Evolutionary conservation across 2,113 vertebrate genomes (phyloP).

Genomic region (Xiphophorus maculatus): DNA sequence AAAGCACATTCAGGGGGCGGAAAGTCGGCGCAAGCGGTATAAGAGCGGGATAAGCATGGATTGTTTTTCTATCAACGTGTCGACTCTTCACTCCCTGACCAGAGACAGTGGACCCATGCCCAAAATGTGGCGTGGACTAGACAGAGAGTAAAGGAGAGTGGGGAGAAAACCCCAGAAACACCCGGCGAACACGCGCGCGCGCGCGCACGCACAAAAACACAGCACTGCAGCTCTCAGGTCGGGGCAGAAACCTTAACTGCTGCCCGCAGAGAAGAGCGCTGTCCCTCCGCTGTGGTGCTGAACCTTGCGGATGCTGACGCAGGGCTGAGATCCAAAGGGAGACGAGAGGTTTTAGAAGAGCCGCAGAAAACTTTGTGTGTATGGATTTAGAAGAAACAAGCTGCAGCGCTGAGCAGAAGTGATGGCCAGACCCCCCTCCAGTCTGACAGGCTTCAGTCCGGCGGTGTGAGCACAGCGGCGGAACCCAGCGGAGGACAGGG

Average conservation of each 20-base stretch:
- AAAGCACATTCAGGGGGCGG: conserved; percentile 54
- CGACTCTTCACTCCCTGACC: neutral
- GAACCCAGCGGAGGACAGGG: conserved; percentile 58
- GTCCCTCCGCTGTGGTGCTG: conserved; percentile 71
- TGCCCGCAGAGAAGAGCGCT: conserved; percentile 55
- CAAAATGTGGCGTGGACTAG: conserved; percentile 25
- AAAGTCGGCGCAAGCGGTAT: conserved; percentile 51
- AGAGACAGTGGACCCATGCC: conserved; percentile 5
- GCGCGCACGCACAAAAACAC: neutral
- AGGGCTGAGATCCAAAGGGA: conserved; percentile 16
- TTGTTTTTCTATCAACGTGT: conserved; percentile 34
- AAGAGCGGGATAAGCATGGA: conserved; percentile 57
- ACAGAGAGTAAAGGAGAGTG: conserved; percentile 7
- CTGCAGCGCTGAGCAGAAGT: conserved; percentile 38
- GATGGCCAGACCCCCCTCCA: conserved; percentile 58
- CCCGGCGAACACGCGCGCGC: neutral
- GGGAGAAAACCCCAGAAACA: neutral
- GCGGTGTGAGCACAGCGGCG: conserved; percentile 57
- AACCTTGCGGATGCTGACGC: conserved; percentile 68
- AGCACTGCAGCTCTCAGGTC: neutral
- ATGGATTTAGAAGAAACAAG: conserved; percentile 35
- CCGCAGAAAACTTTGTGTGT: neutral
- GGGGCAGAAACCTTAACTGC: conserved; percentile 3
- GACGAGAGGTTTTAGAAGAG: neutral
- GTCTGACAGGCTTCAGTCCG: conserved; percentile 51